Percentiles rank a stretch among this genome's conserved stretches.
phyloP scores from a whole-genome alignment of 2,797 vertebrate genomes.

The Mus minutoides region DNA sequence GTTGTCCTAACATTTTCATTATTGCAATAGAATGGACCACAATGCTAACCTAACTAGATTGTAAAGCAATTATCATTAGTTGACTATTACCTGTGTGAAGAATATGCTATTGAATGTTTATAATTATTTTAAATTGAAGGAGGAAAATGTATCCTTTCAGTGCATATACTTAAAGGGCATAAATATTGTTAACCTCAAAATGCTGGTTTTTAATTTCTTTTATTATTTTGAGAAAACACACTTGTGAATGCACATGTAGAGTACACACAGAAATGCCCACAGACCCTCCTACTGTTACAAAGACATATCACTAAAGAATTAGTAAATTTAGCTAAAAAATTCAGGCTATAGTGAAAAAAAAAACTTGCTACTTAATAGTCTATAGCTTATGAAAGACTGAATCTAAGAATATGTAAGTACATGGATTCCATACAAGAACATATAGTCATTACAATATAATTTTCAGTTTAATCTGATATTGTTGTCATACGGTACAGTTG shows the following conservation, averaged over 20 bases:
- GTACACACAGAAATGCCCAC: background rate
- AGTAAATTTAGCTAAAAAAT: background rate
- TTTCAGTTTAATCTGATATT: background rate
- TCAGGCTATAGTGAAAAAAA: background rate
- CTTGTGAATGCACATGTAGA: background rate
- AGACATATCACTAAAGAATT: background rate
- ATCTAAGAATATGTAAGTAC: background rate
- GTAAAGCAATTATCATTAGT: constrained; percentile 73
- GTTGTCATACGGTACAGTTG: background rate
- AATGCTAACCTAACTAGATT: constrained; percentile 61
- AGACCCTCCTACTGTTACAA: background rate
- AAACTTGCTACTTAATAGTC: background rate
- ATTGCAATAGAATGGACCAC: constrained; percentile 71
- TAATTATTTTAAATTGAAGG: constrained; percentile 82
- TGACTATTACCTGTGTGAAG: constrained; percentile 70
- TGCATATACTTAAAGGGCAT: constrained; percentile 48
- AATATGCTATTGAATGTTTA: constrained; percentile 76
- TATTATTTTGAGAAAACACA: constrained; percentile 7
- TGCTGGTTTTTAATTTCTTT: constrained; percentile 47
- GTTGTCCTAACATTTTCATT: constrained; percentile 53
- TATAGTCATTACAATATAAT: background rate
- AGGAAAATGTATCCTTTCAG: constrained; percentile 69
- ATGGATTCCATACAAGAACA: background rate
- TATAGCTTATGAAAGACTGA: constrained; percentile 17
- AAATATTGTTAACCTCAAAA: constrained; percentile 68